These are phyloP conservation scores for Polydrusus pterygomalis DNA, from an alignment of 2,888 invertebrate genomes.

Conservation along the genomic window DNA sequence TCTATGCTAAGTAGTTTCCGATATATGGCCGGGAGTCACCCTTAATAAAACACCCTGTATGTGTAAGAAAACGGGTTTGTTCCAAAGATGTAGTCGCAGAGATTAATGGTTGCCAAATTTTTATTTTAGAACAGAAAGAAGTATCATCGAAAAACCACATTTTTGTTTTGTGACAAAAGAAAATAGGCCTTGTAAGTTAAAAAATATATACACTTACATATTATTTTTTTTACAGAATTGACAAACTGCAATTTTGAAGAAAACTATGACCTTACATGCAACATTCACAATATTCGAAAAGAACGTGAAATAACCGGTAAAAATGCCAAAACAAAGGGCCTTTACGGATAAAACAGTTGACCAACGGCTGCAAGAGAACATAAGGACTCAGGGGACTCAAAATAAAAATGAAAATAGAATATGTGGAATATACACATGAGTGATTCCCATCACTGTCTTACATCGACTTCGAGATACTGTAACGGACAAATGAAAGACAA, in stretches of 20 bases:
- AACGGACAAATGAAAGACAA: constrained; percentile 60
- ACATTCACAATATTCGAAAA: background rate
- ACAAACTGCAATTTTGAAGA: background rate
- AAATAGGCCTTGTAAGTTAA: no score
- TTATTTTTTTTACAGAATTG: constrained; percentile 12
- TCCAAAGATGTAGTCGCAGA: no score
- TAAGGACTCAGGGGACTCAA: constrained; percentile 10
- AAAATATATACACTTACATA: no score
- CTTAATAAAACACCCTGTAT: no score
- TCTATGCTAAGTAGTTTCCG: no score
- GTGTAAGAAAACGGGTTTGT: no score
- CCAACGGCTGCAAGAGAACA: background rate
- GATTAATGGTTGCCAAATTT: no score
- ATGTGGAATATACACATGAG: constrained; percentile 66
- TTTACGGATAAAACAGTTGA: background rate
- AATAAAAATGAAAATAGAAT: constrained; percentile 56
- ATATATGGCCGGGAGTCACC: no score
- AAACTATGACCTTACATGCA: background rate
- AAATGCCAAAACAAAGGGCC: constrained; percentile 3
- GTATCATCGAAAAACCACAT: no score
- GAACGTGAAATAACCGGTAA: background rate
- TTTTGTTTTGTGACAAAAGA: no score
- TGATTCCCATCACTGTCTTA: constrained; percentile 64
- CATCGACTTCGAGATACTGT: constrained; percentile 56
- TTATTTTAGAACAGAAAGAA: no score